Conservation (phyloP, 2,888 invertebrate genomes). For the Quadroppia sp. region DNA sequence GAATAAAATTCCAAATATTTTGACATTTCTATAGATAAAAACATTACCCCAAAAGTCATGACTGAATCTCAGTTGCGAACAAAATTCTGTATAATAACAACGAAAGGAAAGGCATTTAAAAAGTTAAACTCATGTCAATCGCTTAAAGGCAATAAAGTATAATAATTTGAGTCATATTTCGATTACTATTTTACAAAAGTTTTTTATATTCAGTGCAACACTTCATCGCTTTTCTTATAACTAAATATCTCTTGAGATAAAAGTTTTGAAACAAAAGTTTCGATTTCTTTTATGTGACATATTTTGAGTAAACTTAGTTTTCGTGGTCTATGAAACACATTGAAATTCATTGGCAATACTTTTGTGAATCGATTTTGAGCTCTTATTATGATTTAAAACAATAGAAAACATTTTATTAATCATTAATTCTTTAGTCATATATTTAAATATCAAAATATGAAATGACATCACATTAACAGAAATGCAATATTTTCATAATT, state of each 20-base stretch:
- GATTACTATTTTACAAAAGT: not conserved
- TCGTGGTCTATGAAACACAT: no score
- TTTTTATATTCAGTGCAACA: not conserved
- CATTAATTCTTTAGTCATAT: no score
- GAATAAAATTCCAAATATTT: no score
- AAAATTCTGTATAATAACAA: no score
- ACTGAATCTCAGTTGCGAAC: conserved; percentile 10
- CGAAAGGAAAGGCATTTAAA: conserved; percentile 17
- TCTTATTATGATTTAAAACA: no score
- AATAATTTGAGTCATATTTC: conserved; percentile 24
- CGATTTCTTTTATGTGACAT: not conserved
- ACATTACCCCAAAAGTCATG: conserved; percentile 34
- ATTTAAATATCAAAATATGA: no score
- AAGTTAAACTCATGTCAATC: conserved; percentile 23
- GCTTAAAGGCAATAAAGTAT: conserved; percentile 25
- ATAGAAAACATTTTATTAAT: no score
- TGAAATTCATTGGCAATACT: no score
- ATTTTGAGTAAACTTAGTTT: not conserved
- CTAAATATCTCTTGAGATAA: conserved; percentile 22
- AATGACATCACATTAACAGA: no score
- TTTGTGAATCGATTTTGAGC: no score
- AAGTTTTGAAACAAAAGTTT: conserved; percentile 32
- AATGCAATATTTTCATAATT: no score
- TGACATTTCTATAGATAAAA: no score
- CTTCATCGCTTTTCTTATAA: not conserved